phyloP scores from a whole-genome alignment of 1,140 invertebrate genomes.

The Caenorhabditis briggsae region DNA sequence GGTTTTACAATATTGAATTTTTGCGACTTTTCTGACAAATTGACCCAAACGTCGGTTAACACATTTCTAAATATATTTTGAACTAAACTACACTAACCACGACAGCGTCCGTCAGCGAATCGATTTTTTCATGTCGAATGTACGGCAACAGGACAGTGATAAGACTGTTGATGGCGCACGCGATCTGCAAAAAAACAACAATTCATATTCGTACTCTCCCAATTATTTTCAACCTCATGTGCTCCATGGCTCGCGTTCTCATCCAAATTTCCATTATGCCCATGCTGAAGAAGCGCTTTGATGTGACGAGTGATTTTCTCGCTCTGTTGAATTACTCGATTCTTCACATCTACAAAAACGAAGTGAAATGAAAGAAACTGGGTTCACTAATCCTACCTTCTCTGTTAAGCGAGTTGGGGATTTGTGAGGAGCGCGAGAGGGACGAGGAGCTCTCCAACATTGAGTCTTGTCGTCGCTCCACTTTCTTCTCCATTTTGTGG shows the following conservation, averaged over 20 bases:
- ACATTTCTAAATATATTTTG: no score
- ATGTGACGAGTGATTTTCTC: constrained; percentile 49
- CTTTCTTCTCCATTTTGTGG: constrained; percentile 41
- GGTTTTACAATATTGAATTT: no score
- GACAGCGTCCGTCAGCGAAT: constrained; percentile 20
- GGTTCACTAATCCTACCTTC: constrained; percentile 1
- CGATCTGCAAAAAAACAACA: not conserved
- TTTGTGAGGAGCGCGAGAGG: constrained; percentile 38
- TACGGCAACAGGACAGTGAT: constrained; percentile 19
- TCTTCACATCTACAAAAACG: not conserved
- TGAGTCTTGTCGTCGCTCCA: constrained; percentile 43
- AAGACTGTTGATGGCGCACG: constrained; percentile 43
- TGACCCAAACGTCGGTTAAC: no score
- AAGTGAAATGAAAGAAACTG: not conserved
- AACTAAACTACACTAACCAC: constrained; percentile 2
- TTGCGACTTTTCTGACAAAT: no score
- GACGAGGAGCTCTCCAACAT: constrained; percentile 48
- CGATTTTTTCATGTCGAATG: constrained; percentile 32
- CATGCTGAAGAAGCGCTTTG: constrained; percentile 30
- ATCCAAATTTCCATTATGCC: constrained; percentile 31
- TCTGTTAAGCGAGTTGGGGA: constrained; percentile 8
- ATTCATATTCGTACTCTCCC: not conserved
- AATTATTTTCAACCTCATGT: not conserved
- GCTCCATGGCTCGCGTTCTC: constrained; percentile 12
- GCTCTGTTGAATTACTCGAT: constrained; percentile 17